Base-by-base conservation (phyloP, 2,888 invertebrate genomes). In the Platerodrilus igneus region DNA sequence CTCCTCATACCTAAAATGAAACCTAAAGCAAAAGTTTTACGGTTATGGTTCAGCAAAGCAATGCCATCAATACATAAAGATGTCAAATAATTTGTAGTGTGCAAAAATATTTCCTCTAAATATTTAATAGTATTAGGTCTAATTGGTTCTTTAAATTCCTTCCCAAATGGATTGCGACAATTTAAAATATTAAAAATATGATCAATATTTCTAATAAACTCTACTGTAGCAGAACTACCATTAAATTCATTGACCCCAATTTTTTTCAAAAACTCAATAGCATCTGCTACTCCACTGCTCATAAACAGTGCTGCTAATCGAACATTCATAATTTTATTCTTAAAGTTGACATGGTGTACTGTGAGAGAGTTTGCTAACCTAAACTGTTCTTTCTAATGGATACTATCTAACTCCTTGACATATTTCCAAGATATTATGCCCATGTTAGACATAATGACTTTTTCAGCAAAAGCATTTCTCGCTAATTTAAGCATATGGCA, bases 1-100 rank as follows among this genome's bases (percentile, higher is more conserved):
- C 44, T 50, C 5, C 45, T 7, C 37, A 46, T 48, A 9, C 41
- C 45, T 11, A 42, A 7, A 7, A 50, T 41, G 26, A 51, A 53
- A 18, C 49, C 47, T 16, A 51, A 8, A 3, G 49, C 47, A 46
- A 53, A 53, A 17, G 53, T 51, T 42, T 51, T 51, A 7, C 45
- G 15, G 3, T 11, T 9, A 27, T 49, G 46, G 6, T 27, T 10
- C 20, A 47, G 17, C 6, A 49, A 17, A 1, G 26, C 19, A 16
- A 27, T 32, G 3, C 39, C 41, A 31, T 45, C 45, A 37, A 51
- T 48, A 32, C 41, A 41, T 20, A 50, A 40, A 1, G 22, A 14
- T 37, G 25, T 20, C 2, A 52, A 29, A 36, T 41, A 48, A 8
- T 41, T 16, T 17, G 3, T 37, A 17, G 43, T 37, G 7, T 41